A percentile compares a stretch with the other conserved stretches of the same genome.
These are phyloP conservation scores for Rhinogobio ventralis DNA, from an alignment of 2,797 vertebrate genomes.

Conservation along the genomic window DNA sequence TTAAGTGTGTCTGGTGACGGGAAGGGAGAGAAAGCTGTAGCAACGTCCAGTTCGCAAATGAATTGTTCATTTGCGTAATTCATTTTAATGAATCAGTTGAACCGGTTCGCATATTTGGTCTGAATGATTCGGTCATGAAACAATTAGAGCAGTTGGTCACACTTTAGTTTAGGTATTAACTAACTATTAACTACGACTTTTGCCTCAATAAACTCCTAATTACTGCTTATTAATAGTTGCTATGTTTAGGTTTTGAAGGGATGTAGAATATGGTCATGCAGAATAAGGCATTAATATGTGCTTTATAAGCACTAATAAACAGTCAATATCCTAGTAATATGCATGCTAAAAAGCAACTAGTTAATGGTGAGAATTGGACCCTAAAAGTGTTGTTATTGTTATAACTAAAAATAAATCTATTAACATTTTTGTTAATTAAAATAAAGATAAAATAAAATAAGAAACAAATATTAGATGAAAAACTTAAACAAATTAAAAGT, in stretches of 20 bases:
- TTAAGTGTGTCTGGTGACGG: conserved; percentile 7
- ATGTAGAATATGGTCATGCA: too few species aligned
- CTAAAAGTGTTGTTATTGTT: too few species aligned
- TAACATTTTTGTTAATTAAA: background rate
- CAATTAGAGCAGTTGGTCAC: background rate
- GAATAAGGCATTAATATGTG: too few species aligned
- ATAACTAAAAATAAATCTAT: background rate
- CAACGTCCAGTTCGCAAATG: background rate
- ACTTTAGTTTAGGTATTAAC: too few species aligned
- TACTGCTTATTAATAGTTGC: too few species aligned
- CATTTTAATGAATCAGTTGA: background rate
- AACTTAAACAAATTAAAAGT: background rate
- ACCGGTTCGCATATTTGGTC: background rate
- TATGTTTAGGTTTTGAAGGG: too few species aligned
- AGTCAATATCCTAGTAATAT: too few species aligned
- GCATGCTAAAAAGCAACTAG: too few species aligned
- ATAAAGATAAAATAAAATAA: background rate
- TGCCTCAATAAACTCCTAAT: too few species aligned
- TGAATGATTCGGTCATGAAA: background rate
- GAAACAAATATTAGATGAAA: background rate
- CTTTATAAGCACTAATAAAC: too few species aligned
- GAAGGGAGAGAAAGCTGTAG: background rate
- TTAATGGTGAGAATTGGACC: too few species aligned
- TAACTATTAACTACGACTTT: too few species aligned
- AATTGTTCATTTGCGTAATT: conserved; percentile 6